Percentiles rank a stretch among this genome's conserved stretches.
phyloP scores from a whole-genome alignment of 2,888 invertebrate species.

The Nephrotoma appendiculata region DNA sequence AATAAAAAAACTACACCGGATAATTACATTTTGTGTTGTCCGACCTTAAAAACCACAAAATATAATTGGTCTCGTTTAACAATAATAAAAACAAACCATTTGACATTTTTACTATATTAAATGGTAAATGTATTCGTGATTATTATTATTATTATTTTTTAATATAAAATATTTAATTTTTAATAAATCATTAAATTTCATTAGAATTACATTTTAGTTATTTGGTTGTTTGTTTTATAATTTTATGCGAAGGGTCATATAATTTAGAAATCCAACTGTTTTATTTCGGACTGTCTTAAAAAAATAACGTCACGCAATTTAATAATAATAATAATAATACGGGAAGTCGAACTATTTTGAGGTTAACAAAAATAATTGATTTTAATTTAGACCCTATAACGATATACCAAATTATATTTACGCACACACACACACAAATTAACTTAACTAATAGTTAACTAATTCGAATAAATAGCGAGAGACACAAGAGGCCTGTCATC shows the following conservation, averaged over 20 bases:
- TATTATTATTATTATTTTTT: neutral
- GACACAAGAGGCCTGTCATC: neutral
- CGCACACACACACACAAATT: neutral
- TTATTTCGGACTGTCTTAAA: neutral
- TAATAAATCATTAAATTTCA: neutral
- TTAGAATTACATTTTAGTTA: neutral
- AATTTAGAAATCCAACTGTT: neutral
- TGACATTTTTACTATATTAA: slow-evolving; percentile 2
- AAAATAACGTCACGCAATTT: neutral
- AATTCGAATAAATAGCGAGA: neutral
- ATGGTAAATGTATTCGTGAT: neutral
- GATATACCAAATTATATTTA: neutral
- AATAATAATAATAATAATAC: neutral
- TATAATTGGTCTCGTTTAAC: slow-evolving; percentile 1
- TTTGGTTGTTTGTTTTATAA: neutral
- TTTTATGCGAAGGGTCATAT: neutral
- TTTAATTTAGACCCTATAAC: neutral
- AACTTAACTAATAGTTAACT: neutral
- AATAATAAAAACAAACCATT: slow-evolving; percentile 1
- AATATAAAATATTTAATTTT: neutral
- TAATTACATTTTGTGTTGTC: slow-evolving; percentile 3
- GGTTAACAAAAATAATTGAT: neutral
- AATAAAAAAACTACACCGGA: neutral
- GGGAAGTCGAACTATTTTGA: neutral
- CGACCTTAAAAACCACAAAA: slow-evolving; percentile 3